Conservation (phyloP, 92 coral and sea anemone species). For the Siderastrea siderea region DNA sequence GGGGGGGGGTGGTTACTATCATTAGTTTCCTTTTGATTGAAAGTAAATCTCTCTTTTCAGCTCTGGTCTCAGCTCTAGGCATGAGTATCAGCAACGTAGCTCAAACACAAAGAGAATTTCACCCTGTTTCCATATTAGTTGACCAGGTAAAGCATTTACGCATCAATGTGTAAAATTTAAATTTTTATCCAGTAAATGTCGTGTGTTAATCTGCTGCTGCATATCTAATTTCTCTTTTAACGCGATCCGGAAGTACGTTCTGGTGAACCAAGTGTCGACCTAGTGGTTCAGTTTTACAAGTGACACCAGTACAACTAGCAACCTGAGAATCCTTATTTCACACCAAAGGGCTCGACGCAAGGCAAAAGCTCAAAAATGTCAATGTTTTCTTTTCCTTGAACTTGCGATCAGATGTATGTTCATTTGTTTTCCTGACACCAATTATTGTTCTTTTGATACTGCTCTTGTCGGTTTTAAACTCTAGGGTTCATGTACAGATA, state of each 20-base stretch:
- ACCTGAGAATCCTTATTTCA: too few species aligned
- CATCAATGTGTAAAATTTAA: neutral
- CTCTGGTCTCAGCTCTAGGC: slow-evolving; percentile 75
- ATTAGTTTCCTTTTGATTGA: neutral
- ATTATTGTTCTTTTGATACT: neutral
- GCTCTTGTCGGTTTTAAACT: neutral
- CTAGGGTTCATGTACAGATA: neutral
- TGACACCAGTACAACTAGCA: too few species aligned
- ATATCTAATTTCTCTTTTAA: too few species aligned
- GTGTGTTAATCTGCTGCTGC: too few species aligned
- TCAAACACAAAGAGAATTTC: slow-evolving; percentile 24
- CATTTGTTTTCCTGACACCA: neutral
- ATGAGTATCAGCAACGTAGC: slow-evolving; percentile 56
- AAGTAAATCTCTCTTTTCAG: slow-evolving; percentile 22
- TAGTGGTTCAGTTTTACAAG: too few species aligned
- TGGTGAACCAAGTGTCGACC: too few species aligned
- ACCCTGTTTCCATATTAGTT: slow-evolving; percentile 41
- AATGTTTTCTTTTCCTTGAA: too few species aligned
- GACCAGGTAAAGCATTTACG: slow-evolving; percentile 63
- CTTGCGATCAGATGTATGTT: neutral
- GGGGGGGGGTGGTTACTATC: neutral
- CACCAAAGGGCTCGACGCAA: too few species aligned
- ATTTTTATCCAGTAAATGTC: neutral
- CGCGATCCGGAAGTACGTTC: neutral
- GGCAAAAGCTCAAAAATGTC: too few species aligned